These are phyloP conservation scores for Stictocephala bisonia DNA, from an alignment of 2,888 invertebrate genomes.

Conservation along the genomic window DNA sequence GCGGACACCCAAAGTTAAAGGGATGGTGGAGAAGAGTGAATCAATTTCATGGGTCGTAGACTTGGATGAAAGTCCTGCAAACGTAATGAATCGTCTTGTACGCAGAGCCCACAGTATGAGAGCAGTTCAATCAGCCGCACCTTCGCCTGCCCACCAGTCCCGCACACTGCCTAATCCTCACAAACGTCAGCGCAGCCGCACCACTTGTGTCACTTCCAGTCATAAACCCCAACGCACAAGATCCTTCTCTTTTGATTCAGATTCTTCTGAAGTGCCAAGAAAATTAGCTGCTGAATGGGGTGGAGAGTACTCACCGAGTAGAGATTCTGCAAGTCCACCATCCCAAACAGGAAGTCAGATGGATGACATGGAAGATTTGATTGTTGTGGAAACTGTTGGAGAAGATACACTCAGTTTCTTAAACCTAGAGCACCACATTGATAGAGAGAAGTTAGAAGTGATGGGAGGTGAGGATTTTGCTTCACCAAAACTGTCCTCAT, in stretches of 20 bases:
- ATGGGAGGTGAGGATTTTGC: slow-evolving; percentile 47
- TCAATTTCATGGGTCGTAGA: slow-evolving; percentile 89
- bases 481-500: slow-evolving; percentile 46
- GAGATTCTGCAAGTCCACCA: slow-evolving; percentile 25
- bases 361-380: slow-evolving; percentile 54
- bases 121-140: slow-evolving; percentile 46
- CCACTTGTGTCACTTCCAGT: slow-evolving; percentile 8
- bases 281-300: slow-evolving; percentile 42
- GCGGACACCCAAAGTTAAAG: slow-evolving; percentile 81
- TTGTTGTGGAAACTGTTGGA: slow-evolving; percentile 55
- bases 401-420: slow-evolving; percentile 53
- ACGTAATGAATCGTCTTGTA: slow-evolving; percentile 76
- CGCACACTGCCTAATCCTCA: slow-evolving; percentile 46
- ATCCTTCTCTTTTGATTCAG: slow-evolving; percentile 45
- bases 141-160: slow-evolving; percentile 47
- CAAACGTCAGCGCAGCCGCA: slow-evolving; percentile 45
- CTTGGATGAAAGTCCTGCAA: slow-evolving; percentile 79
- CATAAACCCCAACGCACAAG: slow-evolving; percentile 43
- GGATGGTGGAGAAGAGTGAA: slow-evolving; percentile 85
- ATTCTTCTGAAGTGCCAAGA: slow-evolving; percentile 38
- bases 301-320: background rate
- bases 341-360: slow-evolving; percentile 20
- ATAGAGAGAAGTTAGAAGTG: slow-evolving; percentile 51
- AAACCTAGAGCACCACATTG: slow-evolving; percentile 52
- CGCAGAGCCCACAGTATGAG: slow-evolving; percentile 68